These are phyloP conservation scores for Pangasianodon gigas DNA, from an alignment of 2,113 vertebrate genomes.

Conservation along the genomic window DNA sequence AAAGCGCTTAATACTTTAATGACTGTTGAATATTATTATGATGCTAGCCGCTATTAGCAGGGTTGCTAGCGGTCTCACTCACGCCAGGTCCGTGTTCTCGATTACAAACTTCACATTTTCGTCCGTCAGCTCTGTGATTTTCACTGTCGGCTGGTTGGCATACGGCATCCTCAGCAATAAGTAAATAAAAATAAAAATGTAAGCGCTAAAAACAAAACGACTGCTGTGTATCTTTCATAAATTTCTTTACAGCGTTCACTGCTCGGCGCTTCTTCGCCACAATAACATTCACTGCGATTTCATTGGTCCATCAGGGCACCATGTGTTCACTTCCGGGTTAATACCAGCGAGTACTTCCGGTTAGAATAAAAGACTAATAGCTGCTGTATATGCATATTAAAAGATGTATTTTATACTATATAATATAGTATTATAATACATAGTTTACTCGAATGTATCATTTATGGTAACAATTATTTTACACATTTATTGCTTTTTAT, in stretches of 20 bases:
- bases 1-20: background rate
- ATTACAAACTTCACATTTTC: constrained; percentile 98
- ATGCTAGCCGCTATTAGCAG: background rate
- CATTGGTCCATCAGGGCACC: background rate
- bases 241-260: background rate
- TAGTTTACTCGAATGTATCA: background rate
- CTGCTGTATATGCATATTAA: background rate
- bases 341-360: background rate
- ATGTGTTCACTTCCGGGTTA: background rate
- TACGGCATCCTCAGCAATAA: constrained; percentile 81
- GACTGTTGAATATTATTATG: background rate
- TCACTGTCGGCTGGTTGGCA: constrained; percentile 95
- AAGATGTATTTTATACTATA: background rate
- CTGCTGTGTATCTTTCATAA: too few species aligned
- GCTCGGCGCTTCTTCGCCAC: background rate
- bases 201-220: background rate
- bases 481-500: background rate
- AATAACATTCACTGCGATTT: background rate
- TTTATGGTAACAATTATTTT: background rate
- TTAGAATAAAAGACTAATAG: background rate
- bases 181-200: background rate
- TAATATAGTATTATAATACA: background rate
- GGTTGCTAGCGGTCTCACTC: constrained; percentile 60
- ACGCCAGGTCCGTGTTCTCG: constrained; percentile 96
- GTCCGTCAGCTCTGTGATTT: constrained; percentile 92